Percentiles rank a stretch among this genome's conserved stretches.
Evolutionary conservation across 2,888 invertebrate species (phyloP).

Genomic region (Pseudococcus viburni): DNA sequence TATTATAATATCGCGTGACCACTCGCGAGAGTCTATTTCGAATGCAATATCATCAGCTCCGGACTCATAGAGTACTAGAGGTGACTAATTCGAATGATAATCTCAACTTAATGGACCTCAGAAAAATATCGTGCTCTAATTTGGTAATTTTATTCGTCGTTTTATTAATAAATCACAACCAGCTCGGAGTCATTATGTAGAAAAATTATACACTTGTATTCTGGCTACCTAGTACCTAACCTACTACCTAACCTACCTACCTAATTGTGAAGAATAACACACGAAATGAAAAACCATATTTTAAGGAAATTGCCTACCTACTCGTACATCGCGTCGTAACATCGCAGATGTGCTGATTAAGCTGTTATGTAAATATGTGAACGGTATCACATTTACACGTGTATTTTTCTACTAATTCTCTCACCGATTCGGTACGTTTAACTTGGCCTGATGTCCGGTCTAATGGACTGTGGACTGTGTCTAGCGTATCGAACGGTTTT

Average conservation of each 20-base stretch:
- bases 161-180: neutral
- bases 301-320: neutral
- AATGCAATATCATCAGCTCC: neutral
- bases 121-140: neutral
- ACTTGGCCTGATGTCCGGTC: slow-evolving; percentile 13
- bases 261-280: neutral
- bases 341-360: slow-evolving; percentile 6
- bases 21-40: neutral
- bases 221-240: too few relatives aligned
- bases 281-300: neutral
- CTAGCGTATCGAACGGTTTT: slow-evolving; percentile 9
- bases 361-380: neutral
- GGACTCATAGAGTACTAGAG: neutral
- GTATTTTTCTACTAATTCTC: neutral
- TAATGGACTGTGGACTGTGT: slow-evolving; percentile 34
- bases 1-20: slow-evolving; percentile 49
- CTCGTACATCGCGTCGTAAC: neutral
- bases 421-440: slow-evolving; percentile 6
- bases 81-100: slow-evolving; percentile 4
- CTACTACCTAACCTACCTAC: too few relatives aligned
- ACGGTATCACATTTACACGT: neutral
- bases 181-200: neutral
- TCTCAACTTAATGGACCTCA: neutral
- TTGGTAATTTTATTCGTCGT: neutral
- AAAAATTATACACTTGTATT: neutral